A percentile compares a stretch with the other conserved stretches of the same genome.
These are phyloP conservation scores for Bucorvus abyssinicus DNA, from an alignment of 2,797 vertebrate species.

Conservation along the genomic window DNA sequence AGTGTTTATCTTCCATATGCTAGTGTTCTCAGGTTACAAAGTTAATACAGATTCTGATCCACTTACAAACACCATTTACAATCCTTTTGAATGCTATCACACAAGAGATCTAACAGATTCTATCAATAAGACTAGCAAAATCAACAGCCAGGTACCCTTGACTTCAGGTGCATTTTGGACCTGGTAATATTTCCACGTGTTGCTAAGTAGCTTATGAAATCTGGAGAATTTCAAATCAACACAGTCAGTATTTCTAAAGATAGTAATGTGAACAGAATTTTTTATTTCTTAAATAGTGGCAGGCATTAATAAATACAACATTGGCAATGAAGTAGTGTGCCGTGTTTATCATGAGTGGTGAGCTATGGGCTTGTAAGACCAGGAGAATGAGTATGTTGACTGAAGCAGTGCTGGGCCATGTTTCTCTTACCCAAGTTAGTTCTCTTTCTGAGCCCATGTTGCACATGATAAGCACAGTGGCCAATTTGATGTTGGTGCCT, in stretches of 20 bases:
- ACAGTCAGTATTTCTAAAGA: not conserved
- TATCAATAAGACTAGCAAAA: not conserved
- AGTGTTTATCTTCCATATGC: not conserved
- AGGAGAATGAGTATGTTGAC: not conserved
- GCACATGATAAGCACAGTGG: not conserved
- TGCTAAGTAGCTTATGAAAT: not conserved
- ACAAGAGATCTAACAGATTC: not conserved
- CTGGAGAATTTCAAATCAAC: not conserved
- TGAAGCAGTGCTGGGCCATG: not conserved
- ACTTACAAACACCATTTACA: not conserved
- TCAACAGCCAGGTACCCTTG: not conserved
- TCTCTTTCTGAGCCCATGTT: not conserved
- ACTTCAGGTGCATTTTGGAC: not conserved
- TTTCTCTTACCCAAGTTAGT: not conserved
- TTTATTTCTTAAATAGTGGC: not conserved
- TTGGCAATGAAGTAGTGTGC: not conserved
- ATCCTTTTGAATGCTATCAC: not conserved
- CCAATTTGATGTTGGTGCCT: not conserved
- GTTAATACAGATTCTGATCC: not conserved
- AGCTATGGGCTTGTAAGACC: not conserved
- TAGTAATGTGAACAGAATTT: not conserved
- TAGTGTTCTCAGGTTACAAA: not conserved
- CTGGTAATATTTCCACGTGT: not conserved
- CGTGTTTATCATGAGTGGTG: not conserved
- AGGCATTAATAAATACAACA: not conserved